Percentiles rank a stretch among this genome's conserved stretches.
phyloP scores from a whole-genome alignment of 2,797 vertebrate species.

The Siniperca undulata region DNA sequence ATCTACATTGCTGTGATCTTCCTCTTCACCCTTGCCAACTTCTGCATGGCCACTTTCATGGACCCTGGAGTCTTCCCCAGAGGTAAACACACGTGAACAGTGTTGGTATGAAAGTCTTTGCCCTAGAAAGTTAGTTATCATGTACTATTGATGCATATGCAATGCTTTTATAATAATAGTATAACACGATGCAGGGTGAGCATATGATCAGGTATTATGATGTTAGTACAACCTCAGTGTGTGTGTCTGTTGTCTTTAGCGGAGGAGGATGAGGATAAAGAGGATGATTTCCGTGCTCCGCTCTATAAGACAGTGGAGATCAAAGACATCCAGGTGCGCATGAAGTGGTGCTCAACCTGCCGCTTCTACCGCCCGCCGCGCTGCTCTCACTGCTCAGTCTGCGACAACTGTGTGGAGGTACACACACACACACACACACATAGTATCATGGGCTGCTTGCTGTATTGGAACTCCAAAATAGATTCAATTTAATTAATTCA shows the following conservation, averaged over 20 bases:
- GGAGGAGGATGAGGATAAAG: constrained; percentile 98
- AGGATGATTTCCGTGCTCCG: constrained; percentile 97
- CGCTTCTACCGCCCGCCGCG: constrained; percentile 97
- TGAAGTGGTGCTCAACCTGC: constrained; percentile 99
- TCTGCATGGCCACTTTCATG: constrained; percentile 99
- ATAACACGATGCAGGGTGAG: background rate
- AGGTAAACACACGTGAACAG: constrained; percentile 82
- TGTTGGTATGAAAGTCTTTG: background rate
- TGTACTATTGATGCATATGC: background rate
- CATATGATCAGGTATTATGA: background rate
- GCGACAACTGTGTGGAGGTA: constrained; percentile 99
- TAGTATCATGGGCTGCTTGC: background rate
- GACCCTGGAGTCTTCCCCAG: constrained; percentile 97
- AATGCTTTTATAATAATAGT: background rate
- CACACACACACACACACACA: constrained; percentile 11
- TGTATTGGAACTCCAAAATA: background rate
- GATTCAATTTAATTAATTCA: background rate
- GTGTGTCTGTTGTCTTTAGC: constrained; percentile 80
- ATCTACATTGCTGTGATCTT: constrained; percentile 93
- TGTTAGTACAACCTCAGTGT: background rate
- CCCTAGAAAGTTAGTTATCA: background rate
- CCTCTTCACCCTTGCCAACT: constrained; percentile 97
- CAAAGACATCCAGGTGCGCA: constrained; percentile 96
- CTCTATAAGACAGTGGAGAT: constrained; percentile 99
- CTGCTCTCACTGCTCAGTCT: constrained; percentile 98